Base-by-base conservation (phyloP, 2,888 invertebrate genomes). In the Stegana nigrithorax region DNA sequence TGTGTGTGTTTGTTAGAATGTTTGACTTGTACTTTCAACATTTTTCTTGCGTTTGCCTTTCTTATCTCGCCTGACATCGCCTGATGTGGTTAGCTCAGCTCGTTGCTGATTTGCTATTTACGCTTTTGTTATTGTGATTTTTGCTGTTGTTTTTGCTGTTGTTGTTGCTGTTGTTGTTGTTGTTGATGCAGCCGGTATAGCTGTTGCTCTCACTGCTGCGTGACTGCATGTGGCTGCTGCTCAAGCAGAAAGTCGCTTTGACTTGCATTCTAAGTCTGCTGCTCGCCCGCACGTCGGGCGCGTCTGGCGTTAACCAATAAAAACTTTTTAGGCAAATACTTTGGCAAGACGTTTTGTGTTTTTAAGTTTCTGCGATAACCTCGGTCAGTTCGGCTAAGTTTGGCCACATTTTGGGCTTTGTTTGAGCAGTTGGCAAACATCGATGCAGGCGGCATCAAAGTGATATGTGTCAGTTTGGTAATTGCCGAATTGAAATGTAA, bases 41-140 rank as follows among this genome's bases (percentile, higher is more conserved):
- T 77, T 76, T 76, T 75, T 75, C 77, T 74, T 72, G 67, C 68
- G 70, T 72, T 74, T 74, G 26, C n/a, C 21, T 59, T 47, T 27
- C 21, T 72, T 61, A 63, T 57, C 63, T 45, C 55, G 53, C 58
- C 23, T 36, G 27, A 23, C 56, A 19, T 36, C 25, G 17, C 12
- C 42, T 19, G 27, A 14, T 51, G 42, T 14, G 4, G 57, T 23
- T 23, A 23, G 5, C 19, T 50, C 7, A 59, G 53, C 64, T 67
- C n/a, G n/a, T n/a, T 67, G 67, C 67, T 64, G 72, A 64, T 60
- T 14, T 44, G 53, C 29, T 58, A 59, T n/a, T n/a, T n/a, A n/a
- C n/a, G n/a, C n/a, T n/a, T n/a, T n/a, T n/a, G n/a, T n/a, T n/a
- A n/a, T n/a, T n/a, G n/a, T n/a, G n/a, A 36, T 6, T 8, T 47